Base-by-base conservation (phyloP, 2,797 vertebrate species). In the Hozukius guyotensis region DNA sequence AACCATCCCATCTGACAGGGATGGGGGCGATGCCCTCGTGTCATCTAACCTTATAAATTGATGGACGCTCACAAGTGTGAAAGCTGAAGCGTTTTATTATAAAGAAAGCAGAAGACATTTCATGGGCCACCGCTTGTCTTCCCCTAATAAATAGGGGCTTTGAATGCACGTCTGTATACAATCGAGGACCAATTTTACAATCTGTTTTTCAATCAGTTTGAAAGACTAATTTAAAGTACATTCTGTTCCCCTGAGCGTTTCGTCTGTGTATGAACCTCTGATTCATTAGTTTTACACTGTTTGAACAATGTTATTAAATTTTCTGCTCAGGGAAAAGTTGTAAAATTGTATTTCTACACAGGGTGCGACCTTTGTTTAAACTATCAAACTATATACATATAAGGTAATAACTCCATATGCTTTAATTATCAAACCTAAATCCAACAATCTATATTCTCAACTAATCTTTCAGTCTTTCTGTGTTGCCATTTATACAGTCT, bases 61-160 rank as follows among this genome's bases (percentile, higher is more conserved):
- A 93, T 64, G 18, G 86, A 90, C 60, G 16, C 25, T 55, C 62
- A 84, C 70, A 81, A 85, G 77, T 56, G 74, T 85, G 80, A 82
- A 90, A 87, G 88, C 89, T 82, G 77, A 91, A 87, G 84, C 63
- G 7, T 92, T 95, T 96, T 95, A 95, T 95, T 95, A 89, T 80
- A 88, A 94, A 92, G 89, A 88, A 92, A 92, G 86, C 89, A 90
- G 85, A 88, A 83, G 83, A 92, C 65, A 82, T 77, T 86, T 91
- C 68, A 90, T 60, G 38, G 75, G 67, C 49, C 55, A 69, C 68
- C 82, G 62, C 75, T 34, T 60, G 63, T 81, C 31, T 75, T 69
- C 57, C 83, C 70, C 86, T 79, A 87, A 92, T 86, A 87, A 91
- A 88, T n/a, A 66, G 49, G 53, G 62, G 55, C 65, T 77, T 73